Evolutionary conservation across 1,140 invertebrate genomes (phyloP).

Genomic region (Drosophila navojoa): DNA sequence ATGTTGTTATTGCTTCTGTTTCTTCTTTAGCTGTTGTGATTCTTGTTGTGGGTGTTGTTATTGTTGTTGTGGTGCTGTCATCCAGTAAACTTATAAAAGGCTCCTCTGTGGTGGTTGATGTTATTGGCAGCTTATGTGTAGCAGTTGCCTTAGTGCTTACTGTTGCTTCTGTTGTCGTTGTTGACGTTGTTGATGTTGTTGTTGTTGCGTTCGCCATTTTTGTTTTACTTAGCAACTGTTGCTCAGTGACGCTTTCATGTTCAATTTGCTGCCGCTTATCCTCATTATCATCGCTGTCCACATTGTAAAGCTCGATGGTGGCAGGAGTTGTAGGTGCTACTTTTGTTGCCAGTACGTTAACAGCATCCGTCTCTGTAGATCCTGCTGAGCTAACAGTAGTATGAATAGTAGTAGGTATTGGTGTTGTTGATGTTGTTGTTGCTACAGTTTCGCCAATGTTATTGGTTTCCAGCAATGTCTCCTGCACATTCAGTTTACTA

Average conservation of each 20-base stretch:
- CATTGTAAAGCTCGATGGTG: slow-evolving; percentile 22
- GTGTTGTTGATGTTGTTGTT: slow-evolving; percentile 21
- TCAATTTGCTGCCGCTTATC: slow-evolving; percentile 38
- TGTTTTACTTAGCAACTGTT: slow-evolving; percentile 45
- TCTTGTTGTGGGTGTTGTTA: slow-evolving; percentile 4
- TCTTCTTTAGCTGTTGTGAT: slow-evolving; percentile 13
- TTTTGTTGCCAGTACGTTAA: slow-evolving; percentile 32
- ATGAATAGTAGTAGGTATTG: slow-evolving; percentile 23
- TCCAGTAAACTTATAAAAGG: slow-evolving; percentile 66
- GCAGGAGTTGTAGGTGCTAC: slow-evolving; percentile 16
- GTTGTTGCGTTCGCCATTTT: slow-evolving; percentile 50
- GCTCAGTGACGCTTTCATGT: slow-evolving; percentile 26
- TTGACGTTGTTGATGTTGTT: slow-evolving; percentile 28
- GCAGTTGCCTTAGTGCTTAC: slow-evolving; percentile 1
- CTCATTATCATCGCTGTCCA: slow-evolving; percentile 21
- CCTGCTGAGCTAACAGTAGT: slow-evolving; percentile 8
- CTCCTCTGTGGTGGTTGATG: slow-evolving; percentile 50
- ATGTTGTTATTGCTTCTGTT: slow-evolving; percentile 19
- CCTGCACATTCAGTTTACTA: slow-evolving; percentile 40
- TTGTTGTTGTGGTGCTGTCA: slow-evolving; percentile 51
- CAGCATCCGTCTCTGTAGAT: slow-evolving; percentile 23
- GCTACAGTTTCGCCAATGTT: slow-evolving; percentile 56
- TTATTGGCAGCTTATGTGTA: slow-evolving; percentile 25
- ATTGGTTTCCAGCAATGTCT: slow-evolving; percentile 61
- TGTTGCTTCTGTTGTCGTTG: slow-evolving; percentile 19